A percentile compares a stretch with the other conserved stretches of the same genome.
phyloP scores from a whole-genome alignment of 1,140 invertebrate genomes.

The Halesus radiatus region DNA sequence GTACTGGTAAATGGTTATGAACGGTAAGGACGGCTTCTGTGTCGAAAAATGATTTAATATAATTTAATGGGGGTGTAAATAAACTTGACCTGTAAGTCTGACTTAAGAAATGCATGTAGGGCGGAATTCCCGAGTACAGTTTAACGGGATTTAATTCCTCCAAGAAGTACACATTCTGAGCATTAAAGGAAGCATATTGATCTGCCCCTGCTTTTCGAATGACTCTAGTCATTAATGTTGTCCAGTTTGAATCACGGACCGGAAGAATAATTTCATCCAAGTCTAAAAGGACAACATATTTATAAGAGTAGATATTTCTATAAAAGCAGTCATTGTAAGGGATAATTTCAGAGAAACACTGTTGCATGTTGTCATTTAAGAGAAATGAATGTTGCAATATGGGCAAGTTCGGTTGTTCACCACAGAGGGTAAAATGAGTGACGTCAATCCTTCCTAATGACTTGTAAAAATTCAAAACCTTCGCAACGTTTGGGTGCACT shows the following conservation, averaged over 20 bases:
- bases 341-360: slow-evolving; percentile 94
- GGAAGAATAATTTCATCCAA: slow-evolving; percentile 97
- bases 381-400: slow-evolving; percentile 90
- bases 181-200: slow-evolving; percentile 83
- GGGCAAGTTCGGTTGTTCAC: slow-evolving; percentile 90
- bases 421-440: slow-evolving; percentile 89
- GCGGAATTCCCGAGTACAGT: slow-evolving; percentile 78
- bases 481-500: slow-evolving; percentile 91
- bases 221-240: slow-evolving; percentile 82
- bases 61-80: background rate
- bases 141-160: slow-evolving; percentile 89
- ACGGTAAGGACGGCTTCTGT: background rate
- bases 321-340: slow-evolving; percentile 98
- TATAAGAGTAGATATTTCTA: slow-evolving; percentile 90
- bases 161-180: slow-evolving; percentile 94
- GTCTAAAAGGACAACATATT: slow-evolving; percentile 91
- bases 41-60: slow-evolving; percentile 16
- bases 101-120: slow-evolving; percentile 61
- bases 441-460: slow-evolving; percentile 82
- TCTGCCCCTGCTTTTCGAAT: slow-evolving; percentile 79
- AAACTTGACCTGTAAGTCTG: background rate
- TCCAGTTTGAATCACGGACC: slow-evolving; percentile 82
- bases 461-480: slow-evolving; percentile 87
- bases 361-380: slow-evolving; percentile 89
- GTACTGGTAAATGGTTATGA: slow-evolving; percentile 14